Evolutionary conservation across 2,797 vertebrate genomes (phyloP).

Genomic region (Oryzias dopingdopingensis): DNA sequence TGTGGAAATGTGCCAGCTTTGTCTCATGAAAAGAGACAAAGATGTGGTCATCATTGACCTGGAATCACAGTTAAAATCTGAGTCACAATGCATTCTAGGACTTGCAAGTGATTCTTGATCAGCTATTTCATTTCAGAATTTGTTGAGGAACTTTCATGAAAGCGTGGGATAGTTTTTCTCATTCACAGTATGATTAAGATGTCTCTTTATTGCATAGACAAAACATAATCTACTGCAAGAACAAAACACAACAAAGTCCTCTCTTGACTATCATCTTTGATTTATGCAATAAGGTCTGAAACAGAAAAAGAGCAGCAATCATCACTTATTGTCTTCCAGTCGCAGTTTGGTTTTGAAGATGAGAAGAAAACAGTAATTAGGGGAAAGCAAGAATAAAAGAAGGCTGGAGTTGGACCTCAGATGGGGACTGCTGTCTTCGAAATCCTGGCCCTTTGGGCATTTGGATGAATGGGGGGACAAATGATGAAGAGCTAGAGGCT

Average conservation of each 20-base stretch:
- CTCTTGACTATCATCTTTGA: slow-evolving; percentile 18
- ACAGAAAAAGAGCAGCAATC: slow-evolving; percentile 33
- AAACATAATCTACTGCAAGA: slow-evolving; percentile 1
- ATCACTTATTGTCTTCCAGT: slow-evolving; percentile 42
- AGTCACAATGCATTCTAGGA: too few species aligned
- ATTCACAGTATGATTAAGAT: slow-evolving; percentile 12
- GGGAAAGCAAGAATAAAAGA: slow-evolving; percentile 29
- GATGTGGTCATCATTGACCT: too few species aligned
- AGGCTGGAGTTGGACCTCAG: slow-evolving; percentile 34
- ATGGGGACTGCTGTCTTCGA: slow-evolving; percentile 33
- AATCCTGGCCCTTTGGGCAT: slow-evolving; percentile 34
- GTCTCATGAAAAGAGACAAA: too few species aligned
- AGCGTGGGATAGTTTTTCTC: slow-evolving; percentile 23
- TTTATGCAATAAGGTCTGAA: slow-evolving; percentile 30
- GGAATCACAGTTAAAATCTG: too few species aligned
- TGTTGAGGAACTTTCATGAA: slow-evolving; percentile 34
- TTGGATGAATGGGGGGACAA: slow-evolving; percentile 31
- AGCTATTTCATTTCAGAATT: slow-evolving; percentile 35
- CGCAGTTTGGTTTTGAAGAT: slow-evolving; percentile 47
- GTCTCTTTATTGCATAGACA: slow-evolving; percentile 1
- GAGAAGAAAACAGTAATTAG: slow-evolving; percentile 66
- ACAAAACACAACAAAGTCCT: slow-evolving; percentile 7
- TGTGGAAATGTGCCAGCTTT: too few species aligned
- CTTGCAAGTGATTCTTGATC: slow-evolving; percentile 38
- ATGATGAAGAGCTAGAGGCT: slow-evolving; percentile 37